Evolutionary conservation across 2,113 vertebrate species (phyloP).

Genomic region (Panthera tigris): DNA sequence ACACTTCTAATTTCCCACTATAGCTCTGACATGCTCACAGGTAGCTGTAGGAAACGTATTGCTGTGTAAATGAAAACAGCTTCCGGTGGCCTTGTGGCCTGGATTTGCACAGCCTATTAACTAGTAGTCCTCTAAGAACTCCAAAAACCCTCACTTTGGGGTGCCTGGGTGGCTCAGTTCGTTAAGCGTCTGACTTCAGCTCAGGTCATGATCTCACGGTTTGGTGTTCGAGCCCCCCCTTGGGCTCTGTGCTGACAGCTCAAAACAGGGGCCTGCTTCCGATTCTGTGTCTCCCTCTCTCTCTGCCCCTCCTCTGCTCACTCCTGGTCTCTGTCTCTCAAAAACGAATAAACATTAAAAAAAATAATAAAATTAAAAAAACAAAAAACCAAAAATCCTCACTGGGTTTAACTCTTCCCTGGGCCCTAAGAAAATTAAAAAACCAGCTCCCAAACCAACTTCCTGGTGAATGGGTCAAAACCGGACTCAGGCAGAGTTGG

Average conservation of each 20-base stretch:
- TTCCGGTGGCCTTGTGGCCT: not conserved
- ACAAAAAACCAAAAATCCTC: not conserved
- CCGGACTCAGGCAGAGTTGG: not conserved
- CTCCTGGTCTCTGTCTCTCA: too few relatives aligned
- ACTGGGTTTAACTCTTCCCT: not conserved
- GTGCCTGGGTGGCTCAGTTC: too few relatives aligned
- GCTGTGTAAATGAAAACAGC: not conserved
- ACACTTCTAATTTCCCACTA: not conserved
- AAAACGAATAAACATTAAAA: too few relatives aligned
- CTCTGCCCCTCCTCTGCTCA: too few relatives aligned
- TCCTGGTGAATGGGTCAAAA: not conserved
- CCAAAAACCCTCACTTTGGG: not conserved
- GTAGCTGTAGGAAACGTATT: not conserved
- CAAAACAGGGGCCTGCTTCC: too few relatives aligned
- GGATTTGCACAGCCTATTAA: not conserved
- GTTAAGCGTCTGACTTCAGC: too few relatives aligned
- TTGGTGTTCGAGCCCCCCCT: too few relatives aligned
- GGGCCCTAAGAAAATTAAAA: not conserved
- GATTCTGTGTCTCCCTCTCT: too few relatives aligned
- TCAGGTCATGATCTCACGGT: too few relatives aligned
- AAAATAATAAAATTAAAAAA: too few relatives aligned
- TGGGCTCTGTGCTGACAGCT: too few relatives aligned
- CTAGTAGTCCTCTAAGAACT: not conserved
- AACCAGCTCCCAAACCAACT: not conserved
- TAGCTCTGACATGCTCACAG: too few relatives aligned